phyloP scores from a whole-genome alignment of 2,113 vertebrate genomes.

The Octodon degus region DNA sequence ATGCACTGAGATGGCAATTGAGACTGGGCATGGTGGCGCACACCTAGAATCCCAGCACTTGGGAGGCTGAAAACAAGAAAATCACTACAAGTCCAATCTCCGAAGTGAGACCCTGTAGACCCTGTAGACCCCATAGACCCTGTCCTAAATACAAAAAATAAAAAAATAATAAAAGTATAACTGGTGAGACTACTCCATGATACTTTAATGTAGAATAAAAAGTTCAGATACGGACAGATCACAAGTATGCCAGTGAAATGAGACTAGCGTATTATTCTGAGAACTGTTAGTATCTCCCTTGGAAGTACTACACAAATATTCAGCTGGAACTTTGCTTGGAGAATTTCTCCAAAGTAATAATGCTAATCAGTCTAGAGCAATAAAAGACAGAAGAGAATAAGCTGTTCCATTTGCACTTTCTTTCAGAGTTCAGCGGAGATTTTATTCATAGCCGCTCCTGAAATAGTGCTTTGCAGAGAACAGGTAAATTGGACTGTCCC shows the following conservation, averaged over 20 bases:
- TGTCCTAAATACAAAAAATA: too few species aligned
- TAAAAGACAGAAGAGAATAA: neutral
- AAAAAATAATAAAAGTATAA: neutral
- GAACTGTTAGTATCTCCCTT: neutral
- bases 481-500: constrained; percentile 29
- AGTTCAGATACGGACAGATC: constrained; percentile 2
- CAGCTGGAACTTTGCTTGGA: constrained; percentile 32
- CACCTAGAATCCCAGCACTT: too few species aligned
- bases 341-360: constrained; percentile 49
- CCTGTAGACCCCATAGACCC: too few species aligned
- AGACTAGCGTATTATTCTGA: constrained; percentile 21
- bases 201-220: neutral
- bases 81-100: too few species aligned
- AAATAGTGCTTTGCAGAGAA: neutral
- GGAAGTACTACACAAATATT: constrained; percentile 49
- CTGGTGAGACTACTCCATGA: neutral
- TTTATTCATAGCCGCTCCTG: constrained; percentile 11
- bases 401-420: neutral
- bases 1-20: too few species aligned
- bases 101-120: too few species aligned
- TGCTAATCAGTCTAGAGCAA: constrained; percentile 18
- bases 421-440: neutral
- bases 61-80: too few species aligned
- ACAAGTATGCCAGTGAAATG: neutral
- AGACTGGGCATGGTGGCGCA: too few species aligned